phyloP scores from a whole-genome alignment of 1,140 invertebrate genomes.

The Metaphire vulgaris region DNA sequence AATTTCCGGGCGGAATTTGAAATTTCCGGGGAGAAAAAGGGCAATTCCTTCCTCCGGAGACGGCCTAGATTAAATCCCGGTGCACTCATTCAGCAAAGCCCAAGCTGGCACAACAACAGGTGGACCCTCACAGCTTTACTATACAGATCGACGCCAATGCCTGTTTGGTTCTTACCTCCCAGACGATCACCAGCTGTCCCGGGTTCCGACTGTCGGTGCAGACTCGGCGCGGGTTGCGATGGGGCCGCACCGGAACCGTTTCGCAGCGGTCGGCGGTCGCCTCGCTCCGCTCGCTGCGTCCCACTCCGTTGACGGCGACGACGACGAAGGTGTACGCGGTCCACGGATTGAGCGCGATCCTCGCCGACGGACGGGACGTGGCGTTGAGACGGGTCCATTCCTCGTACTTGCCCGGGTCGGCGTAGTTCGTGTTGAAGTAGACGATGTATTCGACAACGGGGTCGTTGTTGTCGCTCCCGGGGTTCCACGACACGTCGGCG shows the following conservation, averaged over 20 bases:
- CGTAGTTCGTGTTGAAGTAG: constrained; percentile 89
- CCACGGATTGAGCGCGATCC: constrained; percentile 61
- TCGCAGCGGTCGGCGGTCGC: constrained; percentile 68
- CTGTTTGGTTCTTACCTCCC: too few species aligned
- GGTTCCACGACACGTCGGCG: constrained; percentile 70
- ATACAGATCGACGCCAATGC: too few species aligned
- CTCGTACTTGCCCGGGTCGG: constrained; percentile 62
- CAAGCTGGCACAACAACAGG: too few species aligned
- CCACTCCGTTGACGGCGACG: constrained; percentile 87
- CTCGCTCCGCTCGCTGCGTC: constrained; percentile 71
- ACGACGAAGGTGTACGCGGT: constrained; percentile 95
- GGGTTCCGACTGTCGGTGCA: background rate
- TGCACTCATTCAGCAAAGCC: too few species aligned
- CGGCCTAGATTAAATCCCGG: too few species aligned
- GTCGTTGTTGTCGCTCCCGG: constrained; percentile 81
- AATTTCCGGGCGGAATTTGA: too few species aligned
- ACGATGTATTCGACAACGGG: constrained; percentile 85
- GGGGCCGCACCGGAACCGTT: background rate
- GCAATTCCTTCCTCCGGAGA: too few species aligned
- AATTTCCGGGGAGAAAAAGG: too few species aligned
- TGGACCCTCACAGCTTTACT: too few species aligned
- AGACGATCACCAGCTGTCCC: background rate
- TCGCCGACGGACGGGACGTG: too few species aligned
- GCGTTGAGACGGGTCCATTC: background rate
- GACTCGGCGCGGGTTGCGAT: background rate